A percentile compares a stretch with the other conserved stretches of the same genome.
These are phyloP conservation scores for Pedetes capensis DNA, from an alignment of 2,113 vertebrate genomes.

Conservation along the genomic window DNA sequence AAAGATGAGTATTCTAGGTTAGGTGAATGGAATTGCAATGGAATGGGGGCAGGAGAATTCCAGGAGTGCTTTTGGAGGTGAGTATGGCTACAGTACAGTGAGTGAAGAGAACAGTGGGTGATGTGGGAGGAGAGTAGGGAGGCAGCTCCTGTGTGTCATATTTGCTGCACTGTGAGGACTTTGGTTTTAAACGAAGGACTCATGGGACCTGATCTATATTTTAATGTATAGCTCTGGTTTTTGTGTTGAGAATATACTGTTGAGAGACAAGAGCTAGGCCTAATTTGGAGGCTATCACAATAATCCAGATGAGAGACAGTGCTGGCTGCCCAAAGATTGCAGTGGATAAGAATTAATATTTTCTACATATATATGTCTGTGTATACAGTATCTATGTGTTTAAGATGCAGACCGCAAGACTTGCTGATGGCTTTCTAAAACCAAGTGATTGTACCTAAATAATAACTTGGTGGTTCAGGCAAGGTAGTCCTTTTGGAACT, in stretches of 20 bases:
- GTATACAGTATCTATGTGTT: no score
- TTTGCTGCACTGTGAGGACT: no score
- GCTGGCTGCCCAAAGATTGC: background rate
- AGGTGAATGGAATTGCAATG: background rate
- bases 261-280: background rate
- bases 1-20: background rate
- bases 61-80: background rate
- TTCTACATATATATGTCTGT: background rate
- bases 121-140: background rate
- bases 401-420: background rate
- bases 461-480: background rate
- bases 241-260: background rate
- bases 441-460: background rate
- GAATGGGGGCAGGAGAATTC: background rate
- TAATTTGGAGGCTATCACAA: background rate
- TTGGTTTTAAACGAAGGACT: background rate
- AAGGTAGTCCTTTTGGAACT: background rate
- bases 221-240: background rate
- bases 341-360: background rate
- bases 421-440: background rate
- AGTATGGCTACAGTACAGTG: background rate
- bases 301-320: background rate
- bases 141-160: rapidly evolving
- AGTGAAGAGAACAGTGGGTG: background rate
- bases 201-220: background rate